These are phyloP conservation scores for Megalopta genalis DNA, from an alignment of 1,140 invertebrate species.

Conservation along the genomic window DNA sequence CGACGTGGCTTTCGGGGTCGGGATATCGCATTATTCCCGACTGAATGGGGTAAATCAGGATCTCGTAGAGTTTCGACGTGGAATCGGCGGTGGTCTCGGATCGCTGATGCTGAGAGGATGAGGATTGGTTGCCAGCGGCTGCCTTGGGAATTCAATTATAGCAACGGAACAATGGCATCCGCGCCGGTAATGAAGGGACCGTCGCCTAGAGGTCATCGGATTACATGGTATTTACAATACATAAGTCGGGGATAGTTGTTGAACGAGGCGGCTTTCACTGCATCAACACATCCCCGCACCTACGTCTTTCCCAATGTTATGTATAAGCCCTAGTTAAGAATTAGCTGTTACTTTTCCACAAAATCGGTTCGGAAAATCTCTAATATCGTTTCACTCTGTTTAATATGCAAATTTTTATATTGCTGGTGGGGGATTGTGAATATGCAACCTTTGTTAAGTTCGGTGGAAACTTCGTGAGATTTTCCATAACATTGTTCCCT, in stretches of 20 bases:
- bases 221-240: slow-evolving; percentile 72
- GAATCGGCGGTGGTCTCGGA: slow-evolving; percentile 60
- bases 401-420: too few species aligned
- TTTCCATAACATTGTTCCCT: too few species aligned
- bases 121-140: slow-evolving; percentile 60
- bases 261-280: slow-evolving; percentile 3
- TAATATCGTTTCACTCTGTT: too few species aligned
- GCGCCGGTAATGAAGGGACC: slow-evolving; percentile 70
- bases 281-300: neutral
- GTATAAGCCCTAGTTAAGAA: too few species aligned
- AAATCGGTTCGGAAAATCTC: too few species aligned
- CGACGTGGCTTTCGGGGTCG: slow-evolving; percentile 60
- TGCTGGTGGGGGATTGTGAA: too few species aligned
- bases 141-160: slow-evolving; percentile 77
- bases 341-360: too few species aligned
- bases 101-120: slow-evolving; percentile 65
- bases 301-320: too few species aligned
- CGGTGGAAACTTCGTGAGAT: too few species aligned
- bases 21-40: slow-evolving; percentile 69
- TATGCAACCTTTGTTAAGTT: too few species aligned
- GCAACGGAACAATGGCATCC: slow-evolving; percentile 71
- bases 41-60: slow-evolving; percentile 71
- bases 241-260: slow-evolving; percentile 56
- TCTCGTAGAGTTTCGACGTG: slow-evolving; percentile 62
- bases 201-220: slow-evolving; percentile 66